Percentiles rank a stretch among this genome's conserved stretches.
These are phyloP conservation scores for Tolypeutes matacus DNA, from an alignment of 2,797 vertebrate species.

Conservation along the genomic window DNA sequence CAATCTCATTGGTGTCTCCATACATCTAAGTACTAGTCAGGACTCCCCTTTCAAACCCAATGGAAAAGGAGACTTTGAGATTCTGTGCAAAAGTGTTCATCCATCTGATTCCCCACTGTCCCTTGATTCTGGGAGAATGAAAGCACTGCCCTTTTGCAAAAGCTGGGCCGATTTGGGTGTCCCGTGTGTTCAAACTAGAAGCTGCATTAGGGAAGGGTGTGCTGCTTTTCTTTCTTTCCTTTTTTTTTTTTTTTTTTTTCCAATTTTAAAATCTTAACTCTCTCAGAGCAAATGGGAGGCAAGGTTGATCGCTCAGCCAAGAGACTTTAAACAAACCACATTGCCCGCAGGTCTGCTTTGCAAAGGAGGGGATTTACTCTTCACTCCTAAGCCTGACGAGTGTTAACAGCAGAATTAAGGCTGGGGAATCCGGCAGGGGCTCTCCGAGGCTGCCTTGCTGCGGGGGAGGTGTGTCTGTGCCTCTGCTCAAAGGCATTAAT, in stretches of 20 bases:
- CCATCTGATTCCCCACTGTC: too few relatives aligned
- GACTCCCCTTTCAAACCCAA: neutral
- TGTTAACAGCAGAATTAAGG: conserved; percentile 85
- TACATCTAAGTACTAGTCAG: neutral
- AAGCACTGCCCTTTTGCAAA: neutral
- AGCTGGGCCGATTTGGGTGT: neutral
- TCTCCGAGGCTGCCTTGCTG: conserved; percentile 61
- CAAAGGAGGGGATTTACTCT: conserved; percentile 60
- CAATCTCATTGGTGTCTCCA: neutral
- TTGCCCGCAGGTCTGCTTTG: conserved; percentile 59
- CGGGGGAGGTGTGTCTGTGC: conserved; percentile 75
- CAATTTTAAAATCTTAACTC: conserved; percentile 40
- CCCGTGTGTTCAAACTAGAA: neutral
- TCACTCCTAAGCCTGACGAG: conserved; percentile 17
- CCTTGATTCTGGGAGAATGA: neutral
- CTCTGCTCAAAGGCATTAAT: conserved; percentile 82
- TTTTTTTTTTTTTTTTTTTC: conserved; percentile 47
- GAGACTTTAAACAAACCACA: conserved; percentile 75
- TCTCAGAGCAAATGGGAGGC: neutral
- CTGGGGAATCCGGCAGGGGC: conserved; percentile 82
- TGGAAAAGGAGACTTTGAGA: neutral
- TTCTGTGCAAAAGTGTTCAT: neutral
- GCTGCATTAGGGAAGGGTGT: neutral
- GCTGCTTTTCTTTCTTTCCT: neutral
- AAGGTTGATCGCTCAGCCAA: neutral